Evolutionary conservation across 2,113 vertebrate genomes (phyloP).

Genomic region (Apaloderma vittatum): DNA sequence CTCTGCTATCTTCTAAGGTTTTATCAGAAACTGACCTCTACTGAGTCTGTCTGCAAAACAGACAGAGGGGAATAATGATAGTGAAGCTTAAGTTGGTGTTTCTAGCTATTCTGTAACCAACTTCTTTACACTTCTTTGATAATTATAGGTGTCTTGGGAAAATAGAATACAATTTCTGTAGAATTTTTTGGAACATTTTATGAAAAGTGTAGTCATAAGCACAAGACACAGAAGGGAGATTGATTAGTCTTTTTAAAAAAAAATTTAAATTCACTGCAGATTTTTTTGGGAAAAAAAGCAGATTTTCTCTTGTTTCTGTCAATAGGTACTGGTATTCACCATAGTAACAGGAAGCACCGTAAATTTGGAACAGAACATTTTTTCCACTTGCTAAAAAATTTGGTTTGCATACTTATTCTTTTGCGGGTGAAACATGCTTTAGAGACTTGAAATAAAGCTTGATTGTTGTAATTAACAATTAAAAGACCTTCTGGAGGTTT

Average conservation of each 20-base stretch:
- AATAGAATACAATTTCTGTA: not conserved
- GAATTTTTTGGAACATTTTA: not conserved
- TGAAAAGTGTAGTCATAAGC: not conserved
- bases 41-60: not conserved
- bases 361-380: not conserved
- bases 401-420: not conserved
- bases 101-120: not conserved
- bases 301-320: not conserved
- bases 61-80: not conserved
- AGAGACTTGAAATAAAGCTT: not conserved
- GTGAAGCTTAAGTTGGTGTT: not conserved
- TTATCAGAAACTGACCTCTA: constrained; percentile 36
- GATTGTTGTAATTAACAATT: not conserved
- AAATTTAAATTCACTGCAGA: not conserved
- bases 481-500: not conserved
- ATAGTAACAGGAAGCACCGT: not conserved
- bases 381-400: not conserved
- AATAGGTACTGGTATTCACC: not conserved
- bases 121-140: not conserved
- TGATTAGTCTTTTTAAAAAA: not conserved
- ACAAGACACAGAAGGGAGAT: not conserved
- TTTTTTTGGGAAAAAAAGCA: not conserved
- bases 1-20: not conserved
- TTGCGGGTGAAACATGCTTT: not conserved
- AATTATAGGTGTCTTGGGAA: not conserved